Percentiles rank a stretch among this genome's conserved stretches.
These are phyloP conservation scores for Hypsibius dujardini DNA, from an alignment of 1,140 invertebrate species.

Conservation along the genomic window DNA sequence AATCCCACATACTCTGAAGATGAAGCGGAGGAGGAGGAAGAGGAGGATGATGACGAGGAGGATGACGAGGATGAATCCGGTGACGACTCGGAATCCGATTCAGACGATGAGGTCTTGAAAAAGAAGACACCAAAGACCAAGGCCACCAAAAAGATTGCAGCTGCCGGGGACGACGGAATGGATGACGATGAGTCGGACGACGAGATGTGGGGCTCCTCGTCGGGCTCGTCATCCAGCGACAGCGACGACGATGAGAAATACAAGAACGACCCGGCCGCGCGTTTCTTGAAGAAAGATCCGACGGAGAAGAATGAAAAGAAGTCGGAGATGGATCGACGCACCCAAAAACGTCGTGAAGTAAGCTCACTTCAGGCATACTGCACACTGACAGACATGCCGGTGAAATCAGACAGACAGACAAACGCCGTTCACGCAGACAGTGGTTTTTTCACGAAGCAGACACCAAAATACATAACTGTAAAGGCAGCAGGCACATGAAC, in stretches of 20 bases:
- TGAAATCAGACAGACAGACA: too few species aligned
- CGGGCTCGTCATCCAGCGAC: slow-evolving; percentile 51
- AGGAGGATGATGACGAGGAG: slow-evolving; percentile 32
- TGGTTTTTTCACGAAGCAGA: too few species aligned
- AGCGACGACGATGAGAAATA: slow-evolving; percentile 50
- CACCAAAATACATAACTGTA: too few species aligned
- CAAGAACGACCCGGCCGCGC: slow-evolving; percentile 38
- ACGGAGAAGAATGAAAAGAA: slow-evolving; percentile 28
- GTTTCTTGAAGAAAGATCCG: slow-evolving; percentile 58
- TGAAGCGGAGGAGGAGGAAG: slow-evolving; percentile 52
- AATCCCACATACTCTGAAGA: slow-evolving; percentile 72
- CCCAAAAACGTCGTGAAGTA: too few species aligned
- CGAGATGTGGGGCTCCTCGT: slow-evolving; percentile 58
- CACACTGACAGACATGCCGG: too few species aligned
- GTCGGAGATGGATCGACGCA: too few species aligned
- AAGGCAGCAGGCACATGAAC: too few species aligned
- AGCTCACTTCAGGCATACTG: too few species aligned
- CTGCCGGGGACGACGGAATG: slow-evolving; percentile 21
- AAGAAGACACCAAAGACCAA: slow-evolving; percentile 21
- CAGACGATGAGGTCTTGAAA: slow-evolving; percentile 33
- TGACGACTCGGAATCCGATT: slow-evolving; percentile 22
- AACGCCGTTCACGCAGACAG: too few species aligned
- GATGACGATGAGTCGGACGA: slow-evolving; percentile 54
- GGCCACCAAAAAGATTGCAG: slow-evolving; percentile 15
- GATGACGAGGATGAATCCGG: slow-evolving; percentile 24